Conservation (phyloP, 2,888 invertebrate species). For the Chalcosyrphus nemorum region DNA sequence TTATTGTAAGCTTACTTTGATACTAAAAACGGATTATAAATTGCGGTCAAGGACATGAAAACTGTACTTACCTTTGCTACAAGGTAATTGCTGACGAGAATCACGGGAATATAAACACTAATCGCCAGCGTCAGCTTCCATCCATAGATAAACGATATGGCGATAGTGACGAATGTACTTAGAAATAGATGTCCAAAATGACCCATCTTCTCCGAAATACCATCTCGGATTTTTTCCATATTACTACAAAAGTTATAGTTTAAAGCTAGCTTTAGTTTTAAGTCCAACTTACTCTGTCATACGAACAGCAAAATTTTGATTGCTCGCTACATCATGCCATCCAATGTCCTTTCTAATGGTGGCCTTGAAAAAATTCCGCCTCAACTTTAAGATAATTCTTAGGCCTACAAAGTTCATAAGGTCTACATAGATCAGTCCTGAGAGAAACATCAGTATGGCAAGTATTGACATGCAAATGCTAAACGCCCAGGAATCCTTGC, state of each 20-base stretch:
- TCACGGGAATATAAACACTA: conserved; percentile 88
- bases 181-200: conserved; percentile 87
- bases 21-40: conserved; percentile 78
- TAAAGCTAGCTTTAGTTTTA: not conserved
- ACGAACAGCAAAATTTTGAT: conserved; percentile 88
- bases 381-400: conserved; percentile 84
- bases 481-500: conserved; percentile 85
- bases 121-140: conserved; percentile 93
- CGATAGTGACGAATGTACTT: conserved; percentile 75
- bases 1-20: conserved; percentile 86
- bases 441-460: conserved; percentile 84
- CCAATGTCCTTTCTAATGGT: conserved; percentile 87
- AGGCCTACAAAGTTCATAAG: conserved; percentile 86
- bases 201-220: conserved; percentile 91
- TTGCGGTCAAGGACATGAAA: not conserved
- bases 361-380: conserved; percentile 84
- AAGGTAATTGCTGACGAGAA: conserved; percentile 87
- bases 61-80: conserved; percentile 86
- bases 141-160: conserved; percentile 88
- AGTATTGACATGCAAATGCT: conserved; percentile 84
- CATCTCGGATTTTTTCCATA: conserved; percentile 89
- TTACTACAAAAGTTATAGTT: conserved; percentile 83
- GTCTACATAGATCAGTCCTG: conserved; percentile 85
- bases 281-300: conserved; percentile 85
- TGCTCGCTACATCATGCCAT: conserved; percentile 88